phyloP scores from a whole-genome alignment of 2,797 vertebrate genomes.

The Benthosema pterotum region DNA sequence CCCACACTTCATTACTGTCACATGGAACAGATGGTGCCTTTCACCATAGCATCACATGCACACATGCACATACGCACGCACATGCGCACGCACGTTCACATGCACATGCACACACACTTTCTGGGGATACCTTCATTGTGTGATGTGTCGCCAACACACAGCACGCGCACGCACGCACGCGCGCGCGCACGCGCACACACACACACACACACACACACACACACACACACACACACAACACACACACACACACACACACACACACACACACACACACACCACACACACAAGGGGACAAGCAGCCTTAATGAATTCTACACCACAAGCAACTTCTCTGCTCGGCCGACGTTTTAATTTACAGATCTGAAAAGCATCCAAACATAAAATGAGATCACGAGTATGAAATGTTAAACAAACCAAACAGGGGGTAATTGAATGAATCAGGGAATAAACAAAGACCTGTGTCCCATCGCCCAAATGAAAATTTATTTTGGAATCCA shows the following conservation, averaged over 20 bases:
- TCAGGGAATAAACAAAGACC: constrained; percentile 74
- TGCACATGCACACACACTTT: constrained; percentile 39
- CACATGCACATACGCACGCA: constrained; percentile 34
- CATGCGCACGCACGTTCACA: constrained; percentile 36
- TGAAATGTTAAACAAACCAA: constrained; percentile 78
- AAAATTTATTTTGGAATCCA: constrained; percentile 67
- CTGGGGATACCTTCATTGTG: no score
- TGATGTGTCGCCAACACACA: no score
- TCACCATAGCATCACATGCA: constrained; percentile 74
- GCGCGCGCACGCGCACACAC: constrained; percentile 19
- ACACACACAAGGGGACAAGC: constrained; percentile 42
- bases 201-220: constrained; percentile 37
- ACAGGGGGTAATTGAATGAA: constrained; percentile 76
- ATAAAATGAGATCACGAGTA: constrained; percentile 70
- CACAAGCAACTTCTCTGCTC: constrained; percentile 67
- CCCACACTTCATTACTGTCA: constrained; percentile 87
- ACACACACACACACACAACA: neutral
- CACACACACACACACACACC: constrained; percentile 12
- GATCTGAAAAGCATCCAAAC: constrained; percentile 78
- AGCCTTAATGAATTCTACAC: constrained; percentile 76
- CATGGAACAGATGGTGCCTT: constrained; percentile 86
- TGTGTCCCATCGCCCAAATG: constrained; percentile 60
- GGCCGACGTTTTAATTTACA: constrained; percentile 76
- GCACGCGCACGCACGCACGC: constrained; percentile 39
- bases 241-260: constrained; percentile 14